Percentiles rank a stretch among this genome's conserved stretches.
These are phyloP conservation scores for Paragorgia papillata DNA, from an alignment of 92 coral and sea anemone genomes.

Conservation along the genomic window DNA sequence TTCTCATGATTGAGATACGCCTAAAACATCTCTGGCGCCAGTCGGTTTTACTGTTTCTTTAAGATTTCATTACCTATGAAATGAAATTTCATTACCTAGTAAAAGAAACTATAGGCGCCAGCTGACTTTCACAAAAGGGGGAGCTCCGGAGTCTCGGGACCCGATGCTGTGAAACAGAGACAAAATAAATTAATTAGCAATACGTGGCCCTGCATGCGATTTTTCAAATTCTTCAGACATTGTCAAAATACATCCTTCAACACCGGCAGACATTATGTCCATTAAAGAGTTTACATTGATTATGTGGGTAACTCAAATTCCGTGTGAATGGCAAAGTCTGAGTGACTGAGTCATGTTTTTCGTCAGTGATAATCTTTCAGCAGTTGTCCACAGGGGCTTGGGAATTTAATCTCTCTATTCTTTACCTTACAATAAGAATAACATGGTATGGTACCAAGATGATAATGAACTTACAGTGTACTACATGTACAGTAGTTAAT, in stretches of 20 bases:
- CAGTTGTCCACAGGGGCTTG: not conserved
- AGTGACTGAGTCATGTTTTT: not conserved
- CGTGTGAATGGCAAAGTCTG: not conserved
- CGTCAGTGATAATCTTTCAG: not conserved
- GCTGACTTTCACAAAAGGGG: conserved; percentile 53
- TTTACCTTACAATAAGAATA: not conserved
- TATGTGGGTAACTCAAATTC: not conserved
- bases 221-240: conserved; percentile 5
- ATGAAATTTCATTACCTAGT: too few species aligned
- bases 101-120: too few species aligned
- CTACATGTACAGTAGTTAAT: too few species aligned
- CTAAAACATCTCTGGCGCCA: conserved; percentile 18
- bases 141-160: conserved; percentile 58
- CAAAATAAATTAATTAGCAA: not conserved
- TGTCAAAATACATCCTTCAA: conserved; percentile 24
- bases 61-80: conserved; percentile 45
- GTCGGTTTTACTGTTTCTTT: conserved; percentile 14
- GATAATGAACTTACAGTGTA: not conserved
- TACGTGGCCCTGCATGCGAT: not conserved
- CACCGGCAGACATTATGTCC: not conserved
- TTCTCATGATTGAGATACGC: not conserved
- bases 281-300: not conserved
- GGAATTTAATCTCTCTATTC: not conserved
- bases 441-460: not conserved
- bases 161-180: conserved; percentile 3